Evolutionary conservation across 2,888 invertebrate species (phyloP).

Genomic region (Drosophila anomalata): DNA sequence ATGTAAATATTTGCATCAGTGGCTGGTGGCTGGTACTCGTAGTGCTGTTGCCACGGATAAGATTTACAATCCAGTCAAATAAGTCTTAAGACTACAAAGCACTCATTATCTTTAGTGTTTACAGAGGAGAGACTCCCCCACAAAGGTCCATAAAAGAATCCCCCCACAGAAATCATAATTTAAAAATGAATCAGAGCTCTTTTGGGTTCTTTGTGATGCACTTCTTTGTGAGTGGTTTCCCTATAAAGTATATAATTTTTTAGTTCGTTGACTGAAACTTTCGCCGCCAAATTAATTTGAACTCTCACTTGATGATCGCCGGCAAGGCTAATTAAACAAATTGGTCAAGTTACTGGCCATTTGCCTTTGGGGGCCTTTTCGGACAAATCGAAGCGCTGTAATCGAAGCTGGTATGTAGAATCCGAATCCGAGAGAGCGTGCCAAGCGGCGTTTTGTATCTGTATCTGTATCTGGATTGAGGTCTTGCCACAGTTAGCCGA

Average conservation of each 20-base stretch:
- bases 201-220: background rate
- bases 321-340: slow-evolving; percentile 68
- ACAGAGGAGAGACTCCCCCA: background rate
- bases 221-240: background rate
- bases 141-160: background rate
- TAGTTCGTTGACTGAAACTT: slow-evolving; percentile 48
- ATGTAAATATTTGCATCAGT: slow-evolving; percentile 70
- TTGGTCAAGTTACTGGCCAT: slow-evolving; percentile 45
- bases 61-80: background rate
- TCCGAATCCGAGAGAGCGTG: slow-evolving; percentile 50
- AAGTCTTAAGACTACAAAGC: background rate
- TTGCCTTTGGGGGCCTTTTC: slow-evolving; percentile 20
- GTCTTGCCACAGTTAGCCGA: slow-evolving; percentile 68
- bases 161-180: background rate
- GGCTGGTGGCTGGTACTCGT: slow-evolving; percentile 23
- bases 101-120: background rate
- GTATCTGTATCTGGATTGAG: slow-evolving; percentile 56
- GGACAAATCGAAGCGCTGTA: slow-evolving; percentile 11
- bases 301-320: slow-evolving; percentile 69
- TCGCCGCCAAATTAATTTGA: slow-evolving; percentile 45
- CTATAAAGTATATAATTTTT: background rate
- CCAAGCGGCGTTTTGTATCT: slow-evolving; percentile 49
- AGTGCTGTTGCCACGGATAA: slow-evolving; percentile 21
- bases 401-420: slow-evolving; percentile 18
- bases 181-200: background rate